Evolutionary conservation across 1,140 invertebrate genomes (phyloP).

Genomic region (Heliothis subflexa): DNA sequence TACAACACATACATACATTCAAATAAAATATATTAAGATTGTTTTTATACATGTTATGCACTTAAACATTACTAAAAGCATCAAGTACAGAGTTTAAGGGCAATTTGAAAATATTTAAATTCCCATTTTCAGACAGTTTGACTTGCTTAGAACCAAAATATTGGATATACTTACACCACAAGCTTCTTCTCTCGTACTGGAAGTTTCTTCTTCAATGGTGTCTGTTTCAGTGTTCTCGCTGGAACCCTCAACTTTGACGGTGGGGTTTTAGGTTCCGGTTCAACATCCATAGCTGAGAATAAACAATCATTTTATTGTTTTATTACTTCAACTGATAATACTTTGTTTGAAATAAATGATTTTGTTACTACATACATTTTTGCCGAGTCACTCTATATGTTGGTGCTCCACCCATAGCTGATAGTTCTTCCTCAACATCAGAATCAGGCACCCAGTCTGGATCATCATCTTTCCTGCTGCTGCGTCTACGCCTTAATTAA

Average conservation of each 20-base stretch:
- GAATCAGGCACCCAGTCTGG: slow-evolving; percentile 86
- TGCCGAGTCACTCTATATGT: slow-evolving; percentile 66
- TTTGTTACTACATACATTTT: slow-evolving; percentile 63
- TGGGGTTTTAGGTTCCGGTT: slow-evolving; percentile 46
- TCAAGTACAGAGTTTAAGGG: no score
- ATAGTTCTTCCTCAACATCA: slow-evolving; percentile 85
- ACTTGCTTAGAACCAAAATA: not conserved
- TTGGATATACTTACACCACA: slow-evolving; percentile 49
- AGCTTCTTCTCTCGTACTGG: slow-evolving; percentile 46
- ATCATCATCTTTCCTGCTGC: slow-evolving; percentile 81
- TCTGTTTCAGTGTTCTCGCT: slow-evolving; percentile 47
- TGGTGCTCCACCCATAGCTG: slow-evolving; percentile 83
- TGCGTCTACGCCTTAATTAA: slow-evolving; percentile 63
- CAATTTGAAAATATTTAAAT: no score
- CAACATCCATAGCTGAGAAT: slow-evolving; percentile 70
- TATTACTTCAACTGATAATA: not conserved
- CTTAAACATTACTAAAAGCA: no score
- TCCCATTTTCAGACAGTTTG: not conserved
- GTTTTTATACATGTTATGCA: no score
- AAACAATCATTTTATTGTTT: not conserved
- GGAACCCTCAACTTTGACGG: slow-evolving; percentile 47
- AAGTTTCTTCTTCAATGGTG: slow-evolving; percentile 55
- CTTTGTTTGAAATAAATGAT: not conserved
- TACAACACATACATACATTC: slow-evolving; percentile 49
- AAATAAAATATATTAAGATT: not conserved